A percentile compares a stretch with the other conserved stretches of the same genome.
Conservation (phyloP, 2,113 vertebrate genomes). For the Riparia riparia region DNA sequence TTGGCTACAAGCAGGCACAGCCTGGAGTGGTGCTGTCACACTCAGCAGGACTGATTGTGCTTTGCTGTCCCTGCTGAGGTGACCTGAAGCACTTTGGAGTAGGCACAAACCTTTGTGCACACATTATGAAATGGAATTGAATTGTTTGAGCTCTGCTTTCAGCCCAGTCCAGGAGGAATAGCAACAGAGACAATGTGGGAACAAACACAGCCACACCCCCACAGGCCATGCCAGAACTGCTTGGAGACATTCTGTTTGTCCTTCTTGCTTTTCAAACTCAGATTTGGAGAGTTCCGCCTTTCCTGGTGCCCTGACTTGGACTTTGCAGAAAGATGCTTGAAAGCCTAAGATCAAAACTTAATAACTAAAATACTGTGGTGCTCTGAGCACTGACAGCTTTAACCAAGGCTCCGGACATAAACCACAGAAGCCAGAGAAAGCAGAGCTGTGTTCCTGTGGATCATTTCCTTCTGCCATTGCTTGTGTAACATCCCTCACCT, state of each 20-base stretch:
- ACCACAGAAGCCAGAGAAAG: neutral
- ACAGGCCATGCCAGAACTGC: accelerated
- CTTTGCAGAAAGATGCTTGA: neutral
- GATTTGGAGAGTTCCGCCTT: neutral
- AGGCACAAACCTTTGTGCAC: neutral
- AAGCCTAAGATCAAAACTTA: neutral
- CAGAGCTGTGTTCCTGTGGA: neutral
- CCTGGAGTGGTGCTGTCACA: no score
- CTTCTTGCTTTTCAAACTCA: neutral
- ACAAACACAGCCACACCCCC: neutral
- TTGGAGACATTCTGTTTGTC: neutral
- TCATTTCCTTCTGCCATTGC: neutral
- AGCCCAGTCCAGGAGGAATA: neutral
- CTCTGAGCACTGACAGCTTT: neutral
- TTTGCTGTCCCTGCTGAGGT: neutral
- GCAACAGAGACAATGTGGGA: neutral
- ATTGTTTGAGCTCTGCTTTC: neutral
- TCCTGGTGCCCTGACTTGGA: neutral
- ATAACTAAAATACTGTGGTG: neutral
- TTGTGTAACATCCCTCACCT: neutral
- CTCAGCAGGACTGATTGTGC: neutral
- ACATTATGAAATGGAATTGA: neutral
- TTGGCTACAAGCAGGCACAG: neutral
- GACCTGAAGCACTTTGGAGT: neutral
- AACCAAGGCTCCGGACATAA: neutral